Evolutionary conservation across 64 coral and sea anemone genomes (phyloP).

Genomic region (Montipora foliosa): DNA sequence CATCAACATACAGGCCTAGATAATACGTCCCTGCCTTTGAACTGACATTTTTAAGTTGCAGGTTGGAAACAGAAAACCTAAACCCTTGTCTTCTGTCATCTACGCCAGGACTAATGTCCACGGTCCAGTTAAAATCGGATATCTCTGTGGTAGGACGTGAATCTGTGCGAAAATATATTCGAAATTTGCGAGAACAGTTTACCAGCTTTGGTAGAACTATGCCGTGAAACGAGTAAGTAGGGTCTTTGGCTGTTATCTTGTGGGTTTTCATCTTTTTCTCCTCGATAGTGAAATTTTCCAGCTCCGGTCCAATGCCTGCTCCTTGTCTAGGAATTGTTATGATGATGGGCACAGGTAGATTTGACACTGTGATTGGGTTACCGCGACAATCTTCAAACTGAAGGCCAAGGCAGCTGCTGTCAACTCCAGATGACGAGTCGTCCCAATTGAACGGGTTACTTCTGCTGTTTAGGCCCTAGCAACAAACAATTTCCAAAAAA

Average conservation of each 20-base stretch:
- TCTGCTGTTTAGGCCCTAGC: slow-evolving; percentile 45
- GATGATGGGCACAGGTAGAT: slow-evolving; percentile 16
- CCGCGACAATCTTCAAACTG: slow-evolving; percentile 60
- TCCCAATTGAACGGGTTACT: slow-evolving; percentile 75
- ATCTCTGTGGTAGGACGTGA: slow-evolving; percentile 16
- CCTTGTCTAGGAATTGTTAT: not conserved
- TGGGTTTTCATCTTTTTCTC: slow-evolving; percentile 62
- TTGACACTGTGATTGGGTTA: slow-evolving; percentile 21
- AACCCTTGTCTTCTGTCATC: not conserved
- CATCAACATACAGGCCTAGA: slow-evolving; percentile 49
- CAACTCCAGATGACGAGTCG: slow-evolving; percentile 31
- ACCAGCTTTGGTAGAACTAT: slow-evolving; percentile 27
- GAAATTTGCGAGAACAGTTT: slow-evolving; percentile 58
- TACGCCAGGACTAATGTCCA: not conserved
- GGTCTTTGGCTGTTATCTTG: slow-evolving; percentile 54
- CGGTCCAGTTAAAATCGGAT: slow-evolving; percentile 80
- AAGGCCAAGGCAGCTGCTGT: slow-evolving; percentile 61
- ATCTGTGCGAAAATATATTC: slow-evolving; percentile 56
- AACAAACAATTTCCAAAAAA: not conserved
- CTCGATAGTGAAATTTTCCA: slow-evolving; percentile 40
- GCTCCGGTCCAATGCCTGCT: not conserved
- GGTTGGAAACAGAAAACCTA: slow-evolving; percentile 78
- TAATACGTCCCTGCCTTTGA: slow-evolving; percentile 60
- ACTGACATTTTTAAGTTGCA: slow-evolving; percentile 49
- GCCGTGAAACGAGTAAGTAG: slow-evolving; percentile 61